phyloP scores from a whole-genome alignment of 2,113 vertebrate genomes.

The Elaphurus davidianus region DNA sequence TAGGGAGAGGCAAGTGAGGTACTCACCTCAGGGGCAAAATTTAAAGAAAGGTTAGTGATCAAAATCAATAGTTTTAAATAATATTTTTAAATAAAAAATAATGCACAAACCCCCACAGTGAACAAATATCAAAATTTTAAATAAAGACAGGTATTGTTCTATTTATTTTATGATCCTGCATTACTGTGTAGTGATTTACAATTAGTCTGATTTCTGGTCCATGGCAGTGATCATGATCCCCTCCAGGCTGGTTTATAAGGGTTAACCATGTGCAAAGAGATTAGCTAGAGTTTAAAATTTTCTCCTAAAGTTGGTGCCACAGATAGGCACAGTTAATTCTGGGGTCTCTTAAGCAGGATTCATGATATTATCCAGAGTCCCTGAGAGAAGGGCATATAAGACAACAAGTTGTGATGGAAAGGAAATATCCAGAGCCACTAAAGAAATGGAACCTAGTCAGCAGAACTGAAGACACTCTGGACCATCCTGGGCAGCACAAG shows the following conservation, averaged over 20 bases:
- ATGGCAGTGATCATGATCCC: not conserved
- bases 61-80: not conserved
- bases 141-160: not conserved
- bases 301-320: not conserved
- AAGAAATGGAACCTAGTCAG: not conserved
- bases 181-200: not conserved
- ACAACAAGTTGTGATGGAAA: not conserved
- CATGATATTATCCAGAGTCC: not conserved
- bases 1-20: not conserved
- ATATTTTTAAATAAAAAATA: not conserved
- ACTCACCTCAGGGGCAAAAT: not conserved
- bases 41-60: not conserved
- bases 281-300: not conserved
- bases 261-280: not conserved
- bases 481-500: not conserved
- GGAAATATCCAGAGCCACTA: not conserved
- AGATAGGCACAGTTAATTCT: not conserved
- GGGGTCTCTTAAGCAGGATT: not conserved
- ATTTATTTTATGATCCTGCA: not conserved
- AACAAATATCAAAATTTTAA: not conserved
- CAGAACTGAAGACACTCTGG: not conserved
- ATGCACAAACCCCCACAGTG: not conserved
- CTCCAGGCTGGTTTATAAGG: not conserved
- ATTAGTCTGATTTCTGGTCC: not conserved
- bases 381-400: not conserved